A percentile compares a stretch with the other conserved stretches of the same genome.
Conservation (phyloP, 1,140 invertebrate genomes). For the Lepidostoma basale region DNA sequence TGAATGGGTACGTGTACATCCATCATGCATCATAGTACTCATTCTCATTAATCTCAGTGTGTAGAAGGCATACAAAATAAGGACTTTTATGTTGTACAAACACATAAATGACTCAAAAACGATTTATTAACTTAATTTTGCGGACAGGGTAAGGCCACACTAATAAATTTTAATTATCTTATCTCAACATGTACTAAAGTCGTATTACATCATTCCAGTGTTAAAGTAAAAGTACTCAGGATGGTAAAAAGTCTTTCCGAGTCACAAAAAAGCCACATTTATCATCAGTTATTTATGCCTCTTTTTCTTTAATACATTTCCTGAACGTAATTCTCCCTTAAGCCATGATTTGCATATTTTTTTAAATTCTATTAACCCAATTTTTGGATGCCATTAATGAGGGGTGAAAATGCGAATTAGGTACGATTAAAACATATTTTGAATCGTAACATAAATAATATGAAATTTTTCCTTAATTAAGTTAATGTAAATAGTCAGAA, state of each 20-base stretch:
- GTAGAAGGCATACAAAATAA: too few relatives aligned
- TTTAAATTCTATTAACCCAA: neutral
- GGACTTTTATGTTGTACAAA: constrained; percentile 5
- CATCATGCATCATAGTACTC: too few relatives aligned
- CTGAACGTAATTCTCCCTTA: neutral
- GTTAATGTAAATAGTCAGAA: too few relatives aligned
- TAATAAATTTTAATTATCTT: constrained; percentile 6
- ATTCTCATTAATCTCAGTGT: too few relatives aligned
- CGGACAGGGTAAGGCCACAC: neutral
- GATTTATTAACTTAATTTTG: neutral
- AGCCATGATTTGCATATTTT: neutral
- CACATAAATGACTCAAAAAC: neutral
- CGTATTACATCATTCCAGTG: neutral
- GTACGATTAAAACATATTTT: too few relatives aligned
- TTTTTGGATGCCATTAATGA: neutral
- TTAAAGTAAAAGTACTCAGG: constrained; percentile 4
- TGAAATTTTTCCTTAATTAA: too few relatives aligned
- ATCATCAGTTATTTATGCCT: neutral
- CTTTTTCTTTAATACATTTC: neutral
- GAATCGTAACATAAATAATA: too few relatives aligned
- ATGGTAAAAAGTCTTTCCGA: neutral
- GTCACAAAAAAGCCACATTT: constrained; percentile 14
- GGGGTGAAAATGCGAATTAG: neutral
- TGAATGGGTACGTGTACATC: too few relatives aligned
- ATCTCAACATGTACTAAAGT: neutral